A percentile compares a stretch with the other conserved stretches of the same genome.
Evolutionary conservation across 2,113 vertebrate species (phyloP).

Genomic region (Ptychochromis oligacanthus): DNA sequence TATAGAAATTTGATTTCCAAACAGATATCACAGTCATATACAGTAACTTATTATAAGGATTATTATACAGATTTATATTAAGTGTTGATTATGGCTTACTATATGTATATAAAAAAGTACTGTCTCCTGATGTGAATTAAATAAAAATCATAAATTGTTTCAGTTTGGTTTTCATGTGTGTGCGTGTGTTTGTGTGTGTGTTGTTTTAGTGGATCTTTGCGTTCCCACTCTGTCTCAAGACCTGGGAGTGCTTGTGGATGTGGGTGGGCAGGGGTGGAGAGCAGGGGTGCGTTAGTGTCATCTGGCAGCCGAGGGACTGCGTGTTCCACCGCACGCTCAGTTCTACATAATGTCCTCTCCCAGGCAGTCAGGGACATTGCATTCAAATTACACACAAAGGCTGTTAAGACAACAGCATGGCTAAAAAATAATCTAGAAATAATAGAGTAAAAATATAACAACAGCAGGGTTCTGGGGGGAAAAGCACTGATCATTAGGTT

Average conservation of each 20-base stretch:
- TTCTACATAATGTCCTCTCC: slow-evolving; percentile 33
- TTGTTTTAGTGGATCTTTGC: slow-evolving; percentile 20
- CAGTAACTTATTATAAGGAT: neutral
- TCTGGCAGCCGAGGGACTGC: slow-evolving; percentile 45
- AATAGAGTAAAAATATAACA: slow-evolving; percentile 26
- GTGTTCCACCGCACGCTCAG: slow-evolving; percentile 23
- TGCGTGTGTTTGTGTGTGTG: neutral
- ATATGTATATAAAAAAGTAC: slow-evolving; percentile 3
- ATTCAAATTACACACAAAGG: slow-evolving; percentile 42
- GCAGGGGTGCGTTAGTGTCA: slow-evolving; percentile 19
- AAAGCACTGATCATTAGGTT: neutral
- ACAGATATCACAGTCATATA: neutral
- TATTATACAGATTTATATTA: neutral
- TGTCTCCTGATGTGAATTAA: neutral
- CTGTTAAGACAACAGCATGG: slow-evolving; percentile 35
- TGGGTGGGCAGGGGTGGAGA: slow-evolving; percentile 10
- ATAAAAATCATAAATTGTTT: neutral
- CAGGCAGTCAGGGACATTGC: slow-evolving; percentile 33
- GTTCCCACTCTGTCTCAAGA: slow-evolving; percentile 31
- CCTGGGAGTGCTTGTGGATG: slow-evolving; percentile 31
- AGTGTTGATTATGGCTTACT: neutral
- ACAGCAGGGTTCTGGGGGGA: neutral
- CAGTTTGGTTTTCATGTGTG: neutral
- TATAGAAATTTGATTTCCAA: neutral
- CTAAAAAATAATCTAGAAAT: slow-evolving; percentile 20